phyloP scores from a whole-genome alignment of 1,140 invertebrate species.

The Calycopis cecrops region DNA sequence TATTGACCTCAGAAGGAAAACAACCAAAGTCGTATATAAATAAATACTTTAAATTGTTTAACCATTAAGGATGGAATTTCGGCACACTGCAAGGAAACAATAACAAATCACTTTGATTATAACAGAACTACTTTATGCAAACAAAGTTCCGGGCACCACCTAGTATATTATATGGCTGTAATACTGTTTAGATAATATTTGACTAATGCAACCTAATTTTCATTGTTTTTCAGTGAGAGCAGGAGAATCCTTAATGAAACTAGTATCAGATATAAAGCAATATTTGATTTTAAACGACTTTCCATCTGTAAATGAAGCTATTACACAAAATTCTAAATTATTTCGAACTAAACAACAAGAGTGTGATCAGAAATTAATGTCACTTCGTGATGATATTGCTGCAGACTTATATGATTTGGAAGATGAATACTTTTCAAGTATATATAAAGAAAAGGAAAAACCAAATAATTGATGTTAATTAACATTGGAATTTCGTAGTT shows the following conservation, averaged over 20 bases:
- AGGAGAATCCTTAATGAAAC: slow-evolving; percentile 96
- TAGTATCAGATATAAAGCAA: slow-evolving; percentile 97
- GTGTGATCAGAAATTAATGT: slow-evolving; percentile 95
- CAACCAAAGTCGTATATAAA: no score
- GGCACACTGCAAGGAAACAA: no score
- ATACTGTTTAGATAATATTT: no score
- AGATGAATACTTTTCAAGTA: slow-evolving; percentile 98
- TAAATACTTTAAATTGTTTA: no score
- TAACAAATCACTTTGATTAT: no score
- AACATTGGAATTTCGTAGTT: no score
- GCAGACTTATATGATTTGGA: slow-evolving; percentile 96
- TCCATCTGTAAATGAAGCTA: slow-evolving; percentile 96
- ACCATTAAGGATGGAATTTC: no score
- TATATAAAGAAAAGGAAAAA: slow-evolving; percentile 83
- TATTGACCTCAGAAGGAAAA: no score
- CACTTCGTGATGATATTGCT: slow-evolving; percentile 94
- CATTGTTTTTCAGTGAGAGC: slow-evolving; percentile 82
- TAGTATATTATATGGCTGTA: no score
- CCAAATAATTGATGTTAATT: no score
- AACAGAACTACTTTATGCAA: no score
- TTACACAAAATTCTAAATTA: slow-evolving; percentile 91
- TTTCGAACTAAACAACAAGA: slow-evolving; percentile 93
- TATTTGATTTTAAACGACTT: slow-evolving; percentile 98
- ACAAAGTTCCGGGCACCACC: no score
- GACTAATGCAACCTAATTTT: background rate